Evolutionary conservation across 2,888 invertebrate genomes (phyloP).

Genomic region (Orthosia gracilis): DNA sequence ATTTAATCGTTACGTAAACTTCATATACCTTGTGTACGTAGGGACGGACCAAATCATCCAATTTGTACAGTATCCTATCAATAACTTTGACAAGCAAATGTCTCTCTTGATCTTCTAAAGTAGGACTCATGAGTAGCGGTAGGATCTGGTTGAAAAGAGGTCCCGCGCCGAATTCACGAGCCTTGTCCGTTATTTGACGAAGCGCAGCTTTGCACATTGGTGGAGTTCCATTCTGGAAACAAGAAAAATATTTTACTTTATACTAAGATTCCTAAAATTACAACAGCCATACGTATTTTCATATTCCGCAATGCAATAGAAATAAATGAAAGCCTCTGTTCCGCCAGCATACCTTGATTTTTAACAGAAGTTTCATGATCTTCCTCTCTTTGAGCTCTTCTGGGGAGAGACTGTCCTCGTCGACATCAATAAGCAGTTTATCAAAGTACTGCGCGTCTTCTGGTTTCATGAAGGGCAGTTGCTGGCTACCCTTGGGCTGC

Average conservation of each 20-base stretch:
- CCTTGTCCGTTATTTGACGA: slow-evolving; percentile 99
- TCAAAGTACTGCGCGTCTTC: slow-evolving; percentile 99
- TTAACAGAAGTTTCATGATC: slow-evolving; percentile 99
- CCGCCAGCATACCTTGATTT: slow-evolving; percentile 94
- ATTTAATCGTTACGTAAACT: neutral
- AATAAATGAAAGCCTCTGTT: neutral
- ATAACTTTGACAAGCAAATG: slow-evolving; percentile 99
- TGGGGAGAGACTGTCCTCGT: slow-evolving; percentile 98
- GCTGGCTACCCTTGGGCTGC: slow-evolving; percentile 97
- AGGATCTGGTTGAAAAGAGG: slow-evolving; percentile 99
- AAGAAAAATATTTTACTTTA: slow-evolving; percentile 1
- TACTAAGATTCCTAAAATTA: neutral
- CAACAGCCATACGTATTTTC: neutral
- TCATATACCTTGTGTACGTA: slow-evolving; percentile 98
- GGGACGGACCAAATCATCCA: slow-evolving; percentile 99
- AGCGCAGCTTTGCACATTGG: slow-evolving; percentile 99
- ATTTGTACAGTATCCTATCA: slow-evolving; percentile 99
- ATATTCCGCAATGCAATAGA: neutral
- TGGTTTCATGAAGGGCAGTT: slow-evolving; percentile 99
- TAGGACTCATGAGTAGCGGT: slow-evolving; percentile 99
- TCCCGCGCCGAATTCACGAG: slow-evolving; percentile 99
- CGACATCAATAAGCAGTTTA: slow-evolving; percentile 99
- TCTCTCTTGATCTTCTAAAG: slow-evolving; percentile 99
- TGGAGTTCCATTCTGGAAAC: slow-evolving; percentile 97
- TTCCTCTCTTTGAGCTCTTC: slow-evolving; percentile 99